A percentile compares a stretch with the other conserved stretches of the same genome.
Evolutionary conservation across 2,888 invertebrate species (phyloP).

Genomic region (Sympetrum striolatum): DNA sequence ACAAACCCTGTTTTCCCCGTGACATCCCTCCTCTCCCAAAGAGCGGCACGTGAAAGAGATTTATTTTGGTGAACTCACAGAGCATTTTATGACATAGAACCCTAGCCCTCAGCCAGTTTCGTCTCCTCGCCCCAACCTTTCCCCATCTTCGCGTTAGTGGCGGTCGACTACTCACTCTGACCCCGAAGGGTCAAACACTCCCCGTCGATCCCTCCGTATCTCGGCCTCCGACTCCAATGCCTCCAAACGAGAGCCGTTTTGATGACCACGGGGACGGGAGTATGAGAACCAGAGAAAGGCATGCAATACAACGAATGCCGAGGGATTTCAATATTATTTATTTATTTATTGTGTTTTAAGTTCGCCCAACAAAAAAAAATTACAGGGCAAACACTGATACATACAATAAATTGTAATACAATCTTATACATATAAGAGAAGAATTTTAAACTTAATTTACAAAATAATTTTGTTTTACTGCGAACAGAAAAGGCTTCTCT

Average conservation of each 20-base stretch:
- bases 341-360: no score
- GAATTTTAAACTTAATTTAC: no score
- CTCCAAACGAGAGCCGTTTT: neutral
- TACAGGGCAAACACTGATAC: no score
- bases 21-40: neutral
- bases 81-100: neutral
- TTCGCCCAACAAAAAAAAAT: no score
- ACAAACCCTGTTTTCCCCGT: neutral
- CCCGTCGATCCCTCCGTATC: neutral
- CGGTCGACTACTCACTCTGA: slow-evolving; percentile 3
- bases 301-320: no score
- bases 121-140: neutral
- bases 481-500: no score
- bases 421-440: no score
- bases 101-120: neutral
- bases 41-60: neutral
- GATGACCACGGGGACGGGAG: no score
- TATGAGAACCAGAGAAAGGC: no score
- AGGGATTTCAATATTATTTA: no score
- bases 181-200: neutral
- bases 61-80: neutral
- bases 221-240: neutral
- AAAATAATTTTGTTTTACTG: no score
- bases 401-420: no score
- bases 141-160: neutral